Conservation (phyloP, 2,888 invertebrate species). For the Cheilosia variabilis region DNA sequence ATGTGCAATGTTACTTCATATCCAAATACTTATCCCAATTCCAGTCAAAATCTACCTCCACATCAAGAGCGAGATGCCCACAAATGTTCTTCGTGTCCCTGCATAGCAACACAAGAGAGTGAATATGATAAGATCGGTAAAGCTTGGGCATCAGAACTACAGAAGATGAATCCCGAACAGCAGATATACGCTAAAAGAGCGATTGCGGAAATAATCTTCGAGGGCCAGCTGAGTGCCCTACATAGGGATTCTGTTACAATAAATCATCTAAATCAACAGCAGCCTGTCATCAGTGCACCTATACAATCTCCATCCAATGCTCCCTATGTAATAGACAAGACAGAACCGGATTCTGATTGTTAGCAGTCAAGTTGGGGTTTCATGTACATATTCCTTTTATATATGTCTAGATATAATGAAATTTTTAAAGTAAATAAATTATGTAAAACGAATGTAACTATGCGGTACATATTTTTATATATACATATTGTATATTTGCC, state of each 20-base stretch:
- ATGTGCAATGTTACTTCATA: neutral
- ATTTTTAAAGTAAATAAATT: no score
- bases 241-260: constrained; percentile 35
- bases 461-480: no score
- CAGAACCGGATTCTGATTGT: no score
- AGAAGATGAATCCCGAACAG: constrained; percentile 60
- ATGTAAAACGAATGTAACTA: no score
- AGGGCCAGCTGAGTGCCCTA: constrained; percentile 62
- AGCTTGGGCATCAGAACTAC: constrained; percentile 70
- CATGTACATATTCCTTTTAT: no score
- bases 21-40: neutral
- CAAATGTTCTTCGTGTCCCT: constrained; percentile 47
- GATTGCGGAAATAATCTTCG: constrained; percentile 71
- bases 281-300: no score
- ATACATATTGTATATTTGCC: no score
- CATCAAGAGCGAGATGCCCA: constrained; percentile 1
- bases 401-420: no score
- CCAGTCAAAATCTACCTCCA: constrained; percentile 4
- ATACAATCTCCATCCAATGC: no score
- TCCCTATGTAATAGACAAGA: no score
- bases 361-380: no score
- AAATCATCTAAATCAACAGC: neutral
- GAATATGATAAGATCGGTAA: constrained; percentile 65
- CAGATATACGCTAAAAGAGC: constrained; percentile 72
- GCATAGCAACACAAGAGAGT: constrained; percentile 40